Evolutionary conservation across 2,797 vertebrate species (phyloP), one percentile per base, ranked within the genome.

Genomic region (Coregonus sp.): DNA sequence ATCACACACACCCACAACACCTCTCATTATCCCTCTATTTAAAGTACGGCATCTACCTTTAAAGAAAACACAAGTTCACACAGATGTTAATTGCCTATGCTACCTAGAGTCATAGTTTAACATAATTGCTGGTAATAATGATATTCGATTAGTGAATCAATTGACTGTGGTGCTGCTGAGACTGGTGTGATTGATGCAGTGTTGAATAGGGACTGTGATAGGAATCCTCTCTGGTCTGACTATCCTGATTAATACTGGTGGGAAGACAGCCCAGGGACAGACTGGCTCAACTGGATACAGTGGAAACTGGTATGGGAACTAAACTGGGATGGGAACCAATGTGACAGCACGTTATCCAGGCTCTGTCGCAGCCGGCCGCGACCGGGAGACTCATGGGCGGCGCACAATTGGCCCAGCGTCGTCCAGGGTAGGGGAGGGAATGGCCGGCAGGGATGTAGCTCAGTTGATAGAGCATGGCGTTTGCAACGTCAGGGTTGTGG

Each of bases 81-180:
- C 82, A 66, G 84, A 86, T 82, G 81, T 81, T 90, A 88, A 91
- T 89, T 86, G 88, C 86, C 5, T 63, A 84, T 89, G 89, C 86
- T 82, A 90, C 85, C 77, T 83, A 80, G 86, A 89, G 87, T 84
- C 85, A 81, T 88, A 80, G 89, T 85, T 86, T 81, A 84, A 25
- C 80, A 77, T 92, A 91, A 91, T 90, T 90, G 88, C 81, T 84
- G 81, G 80, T 90, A 88, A 91, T 90, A 90, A 90, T 90, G 88
- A 90, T 88, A 86, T 92, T 91, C 80, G 88, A 92, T 90, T 90
- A 90, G 76, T 25, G 81, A 90, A 91, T 91, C 88, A 90, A 86
- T 91, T 87, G 87, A 86, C 89, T 90, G 88, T 87, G 87, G 84
- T 87, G 86, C 51, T 86, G 85, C 54, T 77, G 85, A 77, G 85